Evolutionary conservation across 2,113 vertebrate genomes (phyloP).

Genomic region (Antigone vipio): DNA sequence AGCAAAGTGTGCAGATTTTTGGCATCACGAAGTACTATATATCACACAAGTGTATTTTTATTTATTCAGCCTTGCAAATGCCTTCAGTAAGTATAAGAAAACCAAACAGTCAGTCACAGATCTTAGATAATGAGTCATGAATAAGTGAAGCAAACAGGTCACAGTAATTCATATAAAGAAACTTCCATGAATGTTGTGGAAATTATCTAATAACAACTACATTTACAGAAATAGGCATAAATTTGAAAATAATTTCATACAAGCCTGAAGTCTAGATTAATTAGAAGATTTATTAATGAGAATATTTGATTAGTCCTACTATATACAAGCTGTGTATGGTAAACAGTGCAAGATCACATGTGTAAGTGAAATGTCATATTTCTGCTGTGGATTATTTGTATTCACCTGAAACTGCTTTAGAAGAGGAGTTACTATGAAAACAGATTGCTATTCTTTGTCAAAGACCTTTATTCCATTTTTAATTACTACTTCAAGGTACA

Average conservation of each 20-base stretch:
- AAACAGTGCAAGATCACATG: not conserved
- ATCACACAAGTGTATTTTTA: not conserved
- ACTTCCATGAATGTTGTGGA: not conserved
- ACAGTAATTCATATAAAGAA: not conserved
- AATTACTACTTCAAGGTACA: not conserved
- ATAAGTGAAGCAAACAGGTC: not conserved
- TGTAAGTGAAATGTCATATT: not conserved
- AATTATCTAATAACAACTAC: not conserved
- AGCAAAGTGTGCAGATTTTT: not conserved
- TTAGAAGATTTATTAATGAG: not conserved
- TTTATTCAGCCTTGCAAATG: not conserved
- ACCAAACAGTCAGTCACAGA: not conserved
- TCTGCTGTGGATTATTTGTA: not conserved
- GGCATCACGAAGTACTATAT: not conserved
- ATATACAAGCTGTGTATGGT: not conserved
- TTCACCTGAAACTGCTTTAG: not conserved
- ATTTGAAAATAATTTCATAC: slow-evolving; percentile 8
- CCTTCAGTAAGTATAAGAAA: not conserved
- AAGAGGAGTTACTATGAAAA: not conserved
- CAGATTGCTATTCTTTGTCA: not conserved
- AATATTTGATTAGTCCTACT: not conserved
- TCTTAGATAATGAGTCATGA: not conserved
- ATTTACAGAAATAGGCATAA: not conserved
- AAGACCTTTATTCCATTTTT: not conserved
- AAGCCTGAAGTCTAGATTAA: not conserved